Conservation (phyloP, 2,888 invertebrate species). For the Leptogaster cylindrica region DNA sequence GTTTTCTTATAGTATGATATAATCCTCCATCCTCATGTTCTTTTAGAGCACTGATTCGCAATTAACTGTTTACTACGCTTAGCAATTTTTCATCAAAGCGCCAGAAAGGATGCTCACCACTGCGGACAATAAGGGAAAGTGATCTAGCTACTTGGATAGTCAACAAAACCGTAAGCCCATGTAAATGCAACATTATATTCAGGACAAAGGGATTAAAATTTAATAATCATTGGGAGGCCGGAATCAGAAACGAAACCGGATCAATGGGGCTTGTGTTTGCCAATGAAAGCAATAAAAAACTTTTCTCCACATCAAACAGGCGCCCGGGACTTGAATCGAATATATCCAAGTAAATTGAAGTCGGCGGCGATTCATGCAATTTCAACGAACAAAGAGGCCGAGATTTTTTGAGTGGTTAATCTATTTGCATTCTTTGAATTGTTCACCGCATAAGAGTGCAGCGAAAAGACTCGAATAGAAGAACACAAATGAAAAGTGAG, state of each 20-base stretch:
- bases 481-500: constrained; percentile 5
- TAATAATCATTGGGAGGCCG: constrained; percentile 37
- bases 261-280: constrained; percentile 26
- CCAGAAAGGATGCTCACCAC: no score
- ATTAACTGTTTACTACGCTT: no score
- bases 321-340: constrained; percentile 21
- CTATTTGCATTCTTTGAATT: constrained; percentile 25
- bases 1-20: no score
- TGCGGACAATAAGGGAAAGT: no score
- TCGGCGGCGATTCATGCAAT: constrained; percentile 7
- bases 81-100: no score
- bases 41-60: no score
- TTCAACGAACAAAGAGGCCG: constrained; percentile 17
- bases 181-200: constrained; percentile 22
- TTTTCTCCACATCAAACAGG: constrained; percentile 28
- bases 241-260: constrained; percentile 37
- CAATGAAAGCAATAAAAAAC: constrained; percentile 31
- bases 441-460: background rate
- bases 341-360: constrained; percentile 24
- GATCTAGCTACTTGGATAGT: no score
- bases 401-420: constrained; percentile 29
- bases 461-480: background rate
- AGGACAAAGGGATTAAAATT: constrained; percentile 39
- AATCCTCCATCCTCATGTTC: no score
- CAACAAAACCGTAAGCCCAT: no score